Evolutionary conservation across 2,113 vertebrate species (phyloP), one percentile per base, ranked within the genome.

Genomic region (Scomber scombrus): DNA sequence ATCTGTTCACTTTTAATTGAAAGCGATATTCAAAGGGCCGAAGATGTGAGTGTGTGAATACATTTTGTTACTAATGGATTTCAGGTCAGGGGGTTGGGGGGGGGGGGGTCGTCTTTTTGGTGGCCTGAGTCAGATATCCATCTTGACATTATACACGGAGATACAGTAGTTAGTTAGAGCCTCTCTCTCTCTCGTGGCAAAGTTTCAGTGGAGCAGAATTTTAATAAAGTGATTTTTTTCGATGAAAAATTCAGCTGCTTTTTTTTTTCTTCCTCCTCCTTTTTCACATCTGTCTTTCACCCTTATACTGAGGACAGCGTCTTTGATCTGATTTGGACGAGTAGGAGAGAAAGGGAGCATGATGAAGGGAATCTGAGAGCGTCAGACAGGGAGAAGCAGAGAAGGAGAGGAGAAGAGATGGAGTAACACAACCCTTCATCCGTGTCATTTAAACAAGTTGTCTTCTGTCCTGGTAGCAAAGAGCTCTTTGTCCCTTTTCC

Each of bases 241-340:
- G 34, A 91, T 88, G 75, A 91, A 93, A 92, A 81, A 86, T 78
- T 87, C 62, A 67, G 21, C 43, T 47, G 23, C 9, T 64, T 71
- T 79, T 66, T 34, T 58, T 43, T 54, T 49, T 19, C 49, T 23
- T 14, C 11, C 5, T 54, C 10, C 14, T n/a, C 29, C 23, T 5
- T 12, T 46, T 29, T 54, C 18, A 34, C 47, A 43, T 71, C 23
- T 69, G 47, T 85, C 77, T 82, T 72, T 75, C 81, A 49, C 79
- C 78, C 61, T 57, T 74, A 90, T 63, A 80, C 80, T 5, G 54
- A 80, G 71, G 75, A 85, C 54, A 50, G 68, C 75, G 64, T 68
- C 85, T 94, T 93, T 93, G 88, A 93, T 92, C 85, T 85, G 66
- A 75, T 77, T 71, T 80, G 58, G 72, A 69, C 10, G 63, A 56